Base-by-base conservation (phyloP, 2,113 vertebrate genomes). In the Sinosuthora webbiana region DNA sequence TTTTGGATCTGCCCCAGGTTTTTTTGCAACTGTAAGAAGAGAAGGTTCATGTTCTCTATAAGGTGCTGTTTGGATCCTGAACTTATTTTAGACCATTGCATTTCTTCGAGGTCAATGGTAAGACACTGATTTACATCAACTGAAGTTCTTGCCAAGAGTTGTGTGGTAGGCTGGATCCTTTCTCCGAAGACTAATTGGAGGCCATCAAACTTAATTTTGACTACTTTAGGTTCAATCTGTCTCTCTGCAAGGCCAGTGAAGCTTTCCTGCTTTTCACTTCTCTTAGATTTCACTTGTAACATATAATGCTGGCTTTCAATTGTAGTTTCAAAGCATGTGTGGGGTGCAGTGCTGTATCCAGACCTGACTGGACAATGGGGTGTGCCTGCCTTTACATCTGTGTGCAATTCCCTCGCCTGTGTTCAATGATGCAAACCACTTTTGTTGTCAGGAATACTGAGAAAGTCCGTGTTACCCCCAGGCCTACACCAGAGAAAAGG, bases 121-220 rank as follows among this genome's bases (percentile, higher is more conserved):
- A 92, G 89, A 94, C 35, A 33, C 57, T 95, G 94, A 96, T 96
- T 97, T 97, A 96, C 94, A 96, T 94, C 96, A 89, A 21, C 49
- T 69, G 86, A 87, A 60, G 62, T 41, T 87, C 57, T 96, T 95
- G 92, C 92, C 95, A 95, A 60, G 70, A 87, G 76, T 87, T 90
- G 70, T 89, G 80, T 95, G 93, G 90, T 96, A 75, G 94, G 69
- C 93, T 95, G 94, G 85, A 87, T 94, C 88, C 73, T 88, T 93
- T 96, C 65, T 96, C 90, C 11, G 11, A 96, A 93, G 83, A 92
- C 90, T 96, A 96, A 96, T 95, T 93, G 90, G 88, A 93, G 92
- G 31, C 94, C 73, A 96, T 95, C 94, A 96, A 92, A 96, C 93
- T 93, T 94, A 92, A 94, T 96, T 95, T 95, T 91, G 90, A 47